Evolutionary conservation across 2,888 invertebrate genomes (phyloP).

Genomic region (Lingula anatina): DNA sequence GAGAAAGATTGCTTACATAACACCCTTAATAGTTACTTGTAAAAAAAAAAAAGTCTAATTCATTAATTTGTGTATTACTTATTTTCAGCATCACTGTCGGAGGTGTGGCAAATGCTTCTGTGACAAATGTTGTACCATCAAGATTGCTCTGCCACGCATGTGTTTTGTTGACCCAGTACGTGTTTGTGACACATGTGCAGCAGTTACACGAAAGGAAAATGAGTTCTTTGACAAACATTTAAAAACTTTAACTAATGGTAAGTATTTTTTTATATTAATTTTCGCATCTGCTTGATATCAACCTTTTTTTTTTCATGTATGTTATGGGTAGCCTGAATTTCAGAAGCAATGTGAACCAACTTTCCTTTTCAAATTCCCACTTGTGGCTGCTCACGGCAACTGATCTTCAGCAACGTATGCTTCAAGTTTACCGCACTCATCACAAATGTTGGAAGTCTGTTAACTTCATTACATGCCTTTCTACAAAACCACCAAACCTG

Average conservation of each 20-base stretch:
- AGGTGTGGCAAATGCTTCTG: slow-evolving; percentile 56
- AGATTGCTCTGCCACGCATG: slow-evolving; percentile 54
- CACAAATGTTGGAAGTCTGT: too few species aligned
- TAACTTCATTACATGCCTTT: too few species aligned
- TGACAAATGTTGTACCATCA: slow-evolving; percentile 50
- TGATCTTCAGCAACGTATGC: too few species aligned
- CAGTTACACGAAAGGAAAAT: slow-evolving; percentile 52
- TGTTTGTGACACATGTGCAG: slow-evolving; percentile 51
- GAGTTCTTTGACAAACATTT: slow-evolving; percentile 55
- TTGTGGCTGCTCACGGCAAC: too few species aligned
- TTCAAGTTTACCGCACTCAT: too few species aligned
- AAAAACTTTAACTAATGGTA: slow-evolving; percentile 52
- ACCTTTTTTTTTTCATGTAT: too few species aligned
- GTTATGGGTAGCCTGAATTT: too few species aligned
- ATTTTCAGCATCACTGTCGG: slow-evolving; percentile 55
- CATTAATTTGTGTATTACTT: not conserved
- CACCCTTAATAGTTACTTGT: too few species aligned
- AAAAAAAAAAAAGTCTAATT: too few species aligned
- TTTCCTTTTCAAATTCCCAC: too few species aligned
- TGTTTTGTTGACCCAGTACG: slow-evolving; percentile 57
- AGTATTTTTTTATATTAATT: slow-evolving; percentile 1
- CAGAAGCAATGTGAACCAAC: too few species aligned
- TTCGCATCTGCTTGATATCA: not conserved
- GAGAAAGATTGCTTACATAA: not conserved
- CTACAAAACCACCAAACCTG: too few species aligned